Evolutionary conservation across 2,113 vertebrate genomes (phyloP).

Genomic region (Tychaedon coryphoeus): DNA sequence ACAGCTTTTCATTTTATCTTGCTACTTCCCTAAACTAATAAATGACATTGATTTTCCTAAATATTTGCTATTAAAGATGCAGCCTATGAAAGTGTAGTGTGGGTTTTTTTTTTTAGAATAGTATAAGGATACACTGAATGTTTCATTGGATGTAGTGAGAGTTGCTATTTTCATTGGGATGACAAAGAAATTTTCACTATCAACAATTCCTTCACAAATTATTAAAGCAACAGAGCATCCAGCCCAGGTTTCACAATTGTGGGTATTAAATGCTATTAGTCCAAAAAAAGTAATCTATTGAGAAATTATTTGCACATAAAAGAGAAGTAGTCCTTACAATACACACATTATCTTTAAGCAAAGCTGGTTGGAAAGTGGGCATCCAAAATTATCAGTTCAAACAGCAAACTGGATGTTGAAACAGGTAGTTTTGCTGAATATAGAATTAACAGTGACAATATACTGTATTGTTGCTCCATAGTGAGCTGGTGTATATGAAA

Average conservation of each 20-base stretch:
- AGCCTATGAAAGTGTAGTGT: fast-evolving
- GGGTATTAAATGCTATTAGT: background rate
- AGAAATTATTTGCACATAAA: background rate
- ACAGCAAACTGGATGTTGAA: background rate
- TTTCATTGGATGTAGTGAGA: background rate
- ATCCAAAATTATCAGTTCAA: background rate
- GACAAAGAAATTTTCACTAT: background rate
- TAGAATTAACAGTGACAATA: background rate
- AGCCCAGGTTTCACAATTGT: background rate
- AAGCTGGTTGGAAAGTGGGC: background rate
- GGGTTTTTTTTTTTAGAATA: background rate
- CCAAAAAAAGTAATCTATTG: background rate
- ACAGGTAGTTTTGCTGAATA: background rate
- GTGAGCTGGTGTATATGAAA: background rate
- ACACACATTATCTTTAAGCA: background rate
- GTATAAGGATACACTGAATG: background rate
- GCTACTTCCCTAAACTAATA: background rate
- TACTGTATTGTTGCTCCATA: background rate
- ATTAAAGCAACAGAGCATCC: background rate
- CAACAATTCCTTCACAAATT: background rate
- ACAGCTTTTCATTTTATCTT: background rate
- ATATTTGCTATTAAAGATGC: background rate
- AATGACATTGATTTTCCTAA: background rate
- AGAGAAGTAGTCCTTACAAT: background rate
- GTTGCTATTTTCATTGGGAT: background rate